These are phyloP conservation scores for Psococerastis gibbosa DNA, from an alignment of 2,888 invertebrate species.

Conservation along the genomic window DNA sequence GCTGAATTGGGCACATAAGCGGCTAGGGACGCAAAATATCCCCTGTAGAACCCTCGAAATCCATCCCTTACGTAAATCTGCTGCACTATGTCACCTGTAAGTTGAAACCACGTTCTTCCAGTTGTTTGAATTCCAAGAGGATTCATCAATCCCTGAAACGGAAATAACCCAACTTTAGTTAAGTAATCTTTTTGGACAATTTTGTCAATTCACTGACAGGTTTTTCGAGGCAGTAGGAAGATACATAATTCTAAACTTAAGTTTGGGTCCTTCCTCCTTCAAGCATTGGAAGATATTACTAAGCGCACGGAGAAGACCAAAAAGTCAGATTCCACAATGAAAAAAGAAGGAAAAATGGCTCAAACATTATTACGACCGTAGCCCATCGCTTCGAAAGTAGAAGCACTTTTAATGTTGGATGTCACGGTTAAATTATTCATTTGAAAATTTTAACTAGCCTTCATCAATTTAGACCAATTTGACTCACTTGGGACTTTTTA, in stretches of 20 bases:
- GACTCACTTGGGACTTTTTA: conserved; percentile 10
- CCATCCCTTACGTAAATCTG: conserved; percentile 70
- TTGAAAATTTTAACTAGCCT: conserved; percentile 14
- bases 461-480: conserved; percentile 12
- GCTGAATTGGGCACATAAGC: conserved; percentile 93
- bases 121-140: conserved; percentile 52
- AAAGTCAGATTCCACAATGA: no score
- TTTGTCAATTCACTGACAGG: no score
- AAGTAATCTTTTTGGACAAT: no score
- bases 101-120: conserved; percentile 39
- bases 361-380: neutral
- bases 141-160: conserved; percentile 38
- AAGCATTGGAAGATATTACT: no score
- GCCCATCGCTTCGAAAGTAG: neutral
- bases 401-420: neutral
- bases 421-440: conserved; percentile 12
- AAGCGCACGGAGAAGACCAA: no score
- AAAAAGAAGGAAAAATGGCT: neutral
- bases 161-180: no score
- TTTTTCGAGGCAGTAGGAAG: no score
- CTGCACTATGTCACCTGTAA: conserved; percentile 53
- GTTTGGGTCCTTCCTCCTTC: no score
- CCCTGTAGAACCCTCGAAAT: conserved; percentile 74
- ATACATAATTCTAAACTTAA: no score
- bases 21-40: conserved; percentile 78